Conservation (phyloP, 2,797 vertebrate genomes). For the Pangasius macronema region DNA sequence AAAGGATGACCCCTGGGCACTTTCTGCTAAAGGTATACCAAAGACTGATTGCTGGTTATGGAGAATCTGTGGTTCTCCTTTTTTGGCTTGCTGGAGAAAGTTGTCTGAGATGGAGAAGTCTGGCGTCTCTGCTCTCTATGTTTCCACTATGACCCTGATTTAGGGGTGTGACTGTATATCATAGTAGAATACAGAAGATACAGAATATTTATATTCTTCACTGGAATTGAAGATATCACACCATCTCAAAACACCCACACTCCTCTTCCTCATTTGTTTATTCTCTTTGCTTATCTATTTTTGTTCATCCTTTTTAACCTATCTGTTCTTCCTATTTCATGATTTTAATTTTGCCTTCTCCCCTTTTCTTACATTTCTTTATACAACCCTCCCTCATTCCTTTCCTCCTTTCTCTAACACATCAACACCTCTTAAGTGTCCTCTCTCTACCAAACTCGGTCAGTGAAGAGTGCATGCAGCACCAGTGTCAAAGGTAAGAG, state of each 20-base stretch:
- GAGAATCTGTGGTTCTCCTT: not conserved
- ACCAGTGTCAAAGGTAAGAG: conserved; percentile 71
- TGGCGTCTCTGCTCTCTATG: not conserved
- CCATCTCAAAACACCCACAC: not conserved
- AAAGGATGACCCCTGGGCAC: no score
- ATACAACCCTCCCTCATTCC: not conserved
- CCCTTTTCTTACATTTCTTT: conserved; percentile 9
- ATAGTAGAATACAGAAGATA: not conserved
- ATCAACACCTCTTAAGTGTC: conserved; percentile 69
- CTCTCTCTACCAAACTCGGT: conserved; percentile 73
- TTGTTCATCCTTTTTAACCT: not conserved
- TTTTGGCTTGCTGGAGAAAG: not conserved
- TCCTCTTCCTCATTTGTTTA: conserved; percentile 34
- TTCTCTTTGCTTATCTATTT: conserved; percentile 17
- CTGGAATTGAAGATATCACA: not conserved
- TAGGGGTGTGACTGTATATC: not conserved
- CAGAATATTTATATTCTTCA: not conserved
- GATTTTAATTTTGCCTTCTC: conserved; percentile 12
- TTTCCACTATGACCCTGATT: not conserved
- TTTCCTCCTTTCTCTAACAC: conserved; percentile 33
- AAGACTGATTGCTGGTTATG: not conserved
- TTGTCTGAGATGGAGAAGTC: not conserved
- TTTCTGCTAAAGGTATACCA: not conserved
- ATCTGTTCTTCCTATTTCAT: conserved; percentile 58
- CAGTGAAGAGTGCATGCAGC: conserved; percentile 73